These are phyloP conservation scores for Hetaerina americana DNA, from an alignment of 1,140 invertebrate genomes.

Conservation along the genomic window DNA sequence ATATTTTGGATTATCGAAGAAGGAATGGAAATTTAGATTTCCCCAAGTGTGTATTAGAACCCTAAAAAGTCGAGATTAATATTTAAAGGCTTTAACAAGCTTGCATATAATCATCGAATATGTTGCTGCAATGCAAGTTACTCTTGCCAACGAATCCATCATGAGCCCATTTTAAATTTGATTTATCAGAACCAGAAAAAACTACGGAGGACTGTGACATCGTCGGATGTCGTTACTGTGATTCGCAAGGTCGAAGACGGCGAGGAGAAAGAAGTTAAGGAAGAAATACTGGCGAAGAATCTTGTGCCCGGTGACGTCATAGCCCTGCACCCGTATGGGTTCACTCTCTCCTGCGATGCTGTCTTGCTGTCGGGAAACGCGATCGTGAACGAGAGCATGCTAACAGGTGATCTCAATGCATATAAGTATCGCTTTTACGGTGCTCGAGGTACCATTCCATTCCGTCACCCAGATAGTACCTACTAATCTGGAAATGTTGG, in stretches of 20 bases:
- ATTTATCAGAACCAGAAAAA: constrained; percentile 27
- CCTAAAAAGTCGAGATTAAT: too few species aligned
- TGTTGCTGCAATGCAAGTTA: too few species aligned
- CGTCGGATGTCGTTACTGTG: constrained; percentile 23
- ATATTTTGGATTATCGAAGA: too few species aligned
- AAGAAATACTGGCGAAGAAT: constrained; percentile 17
- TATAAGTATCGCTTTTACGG: too few species aligned
- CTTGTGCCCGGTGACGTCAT: constrained; percentile 47
- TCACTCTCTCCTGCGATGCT: constrained; percentile 43
- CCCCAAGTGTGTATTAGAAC: too few species aligned
- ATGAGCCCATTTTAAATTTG: constrained; percentile 17
- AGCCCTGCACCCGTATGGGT: constrained; percentile 37
- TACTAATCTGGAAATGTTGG: too few species aligned
- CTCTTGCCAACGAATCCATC: constrained; percentile 5
- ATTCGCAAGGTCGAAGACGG: constrained; percentile 14
- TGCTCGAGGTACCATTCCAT: too few species aligned
- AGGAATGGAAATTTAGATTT: too few species aligned
- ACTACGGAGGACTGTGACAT: constrained; percentile 26
- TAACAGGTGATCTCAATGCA: constrained; percentile 51
- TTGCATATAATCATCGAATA: too few species aligned
- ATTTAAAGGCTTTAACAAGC: too few species aligned
- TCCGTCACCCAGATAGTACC: too few species aligned
- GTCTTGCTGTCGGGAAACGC: constrained; percentile 42
- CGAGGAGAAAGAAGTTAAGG: constrained; percentile 16
- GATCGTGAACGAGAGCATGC: constrained; percentile 42